phyloP scores from a whole-genome alignment of 2,113 vertebrate species.

The Picathartes gymnocephalus region DNA sequence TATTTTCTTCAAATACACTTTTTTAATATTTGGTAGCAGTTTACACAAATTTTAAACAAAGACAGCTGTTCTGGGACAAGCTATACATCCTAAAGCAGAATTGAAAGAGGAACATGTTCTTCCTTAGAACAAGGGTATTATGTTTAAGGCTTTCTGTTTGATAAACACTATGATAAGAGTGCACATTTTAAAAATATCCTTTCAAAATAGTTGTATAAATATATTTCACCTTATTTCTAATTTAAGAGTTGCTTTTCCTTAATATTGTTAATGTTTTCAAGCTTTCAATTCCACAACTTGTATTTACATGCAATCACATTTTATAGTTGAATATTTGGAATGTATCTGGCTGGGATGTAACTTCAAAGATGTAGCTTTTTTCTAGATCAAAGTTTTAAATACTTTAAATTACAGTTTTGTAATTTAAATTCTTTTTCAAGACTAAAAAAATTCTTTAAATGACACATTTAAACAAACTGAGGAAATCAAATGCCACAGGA shows the following conservation, averaged over 20 bases:
- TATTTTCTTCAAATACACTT: neutral
- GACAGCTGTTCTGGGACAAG: neutral
- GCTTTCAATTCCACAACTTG: neutral
- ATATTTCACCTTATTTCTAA: neutral
- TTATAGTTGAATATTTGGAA: neutral
- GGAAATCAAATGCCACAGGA: conserved; percentile 26
- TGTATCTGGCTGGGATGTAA: neutral
- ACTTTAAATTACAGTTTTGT: neutral
- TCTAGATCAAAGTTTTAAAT: neutral
- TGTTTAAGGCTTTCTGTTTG: neutral
- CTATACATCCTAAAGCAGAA: neutral
- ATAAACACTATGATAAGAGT: neutral
- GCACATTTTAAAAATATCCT: neutral
- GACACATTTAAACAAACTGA: neutral
- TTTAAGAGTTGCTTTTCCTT: neutral
- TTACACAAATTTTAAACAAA: neutral
- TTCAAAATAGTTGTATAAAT: neutral
- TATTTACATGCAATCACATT: neutral
- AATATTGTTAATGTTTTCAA: neutral
- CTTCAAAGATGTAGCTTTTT: neutral
- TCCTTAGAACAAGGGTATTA: neutral
- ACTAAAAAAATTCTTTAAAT: neutral
- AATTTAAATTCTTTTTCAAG: neutral
- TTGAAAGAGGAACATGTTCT: neutral
- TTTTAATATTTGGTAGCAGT: neutral